Percentiles rank a stretch among this genome's conserved stretches.
Conservation (phyloP, 2,888 invertebrate species). For the Amiota mariae region DNA sequence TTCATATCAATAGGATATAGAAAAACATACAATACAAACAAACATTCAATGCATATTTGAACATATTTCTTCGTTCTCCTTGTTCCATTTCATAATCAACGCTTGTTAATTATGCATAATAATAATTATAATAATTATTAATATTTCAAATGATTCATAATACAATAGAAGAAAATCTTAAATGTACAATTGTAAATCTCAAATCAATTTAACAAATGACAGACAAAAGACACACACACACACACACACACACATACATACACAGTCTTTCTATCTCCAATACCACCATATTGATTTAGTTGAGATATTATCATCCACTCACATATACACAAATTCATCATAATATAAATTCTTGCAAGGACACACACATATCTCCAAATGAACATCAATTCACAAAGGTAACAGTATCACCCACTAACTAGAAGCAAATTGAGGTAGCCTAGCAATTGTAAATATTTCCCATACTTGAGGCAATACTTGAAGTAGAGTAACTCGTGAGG, state of each 20-base stretch:
- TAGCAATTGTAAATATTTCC: constrained; percentile 56
- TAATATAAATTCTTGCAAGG: not conserved
- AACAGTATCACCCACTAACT: not conserved
- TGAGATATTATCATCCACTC: constrained; percentile 13
- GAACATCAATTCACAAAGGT: constrained; percentile 20
- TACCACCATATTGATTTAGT: constrained; percentile 7
- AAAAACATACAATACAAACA: too few relatives aligned
- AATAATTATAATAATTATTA: constrained; percentile 21
- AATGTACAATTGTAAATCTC: constrained; percentile 19
- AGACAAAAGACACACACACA: constrained; percentile 6
- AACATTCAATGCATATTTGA: too few relatives aligned
- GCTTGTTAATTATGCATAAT: constrained; percentile 10
- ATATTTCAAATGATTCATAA: constrained; percentile 6
- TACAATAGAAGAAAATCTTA: constrained; percentile 1
- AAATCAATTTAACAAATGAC: constrained; percentile 27
- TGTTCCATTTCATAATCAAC: not conserved
- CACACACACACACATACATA: constrained; percentile 1
- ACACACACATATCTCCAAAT: constrained; percentile 2
- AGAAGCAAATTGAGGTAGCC: not conserved
- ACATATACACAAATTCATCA: constrained; percentile 7
- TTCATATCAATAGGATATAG: too few relatives aligned
- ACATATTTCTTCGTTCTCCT: not conserved
- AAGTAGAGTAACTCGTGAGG: constrained; percentile 28
- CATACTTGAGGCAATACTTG: not conserved
- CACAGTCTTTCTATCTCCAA: not conserved